Percentiles rank a stretch among this genome's conserved stretches.
phyloP scores from a whole-genome alignment of 2,797 vertebrate genomes.

The Leucoraja ocellata region DNA sequence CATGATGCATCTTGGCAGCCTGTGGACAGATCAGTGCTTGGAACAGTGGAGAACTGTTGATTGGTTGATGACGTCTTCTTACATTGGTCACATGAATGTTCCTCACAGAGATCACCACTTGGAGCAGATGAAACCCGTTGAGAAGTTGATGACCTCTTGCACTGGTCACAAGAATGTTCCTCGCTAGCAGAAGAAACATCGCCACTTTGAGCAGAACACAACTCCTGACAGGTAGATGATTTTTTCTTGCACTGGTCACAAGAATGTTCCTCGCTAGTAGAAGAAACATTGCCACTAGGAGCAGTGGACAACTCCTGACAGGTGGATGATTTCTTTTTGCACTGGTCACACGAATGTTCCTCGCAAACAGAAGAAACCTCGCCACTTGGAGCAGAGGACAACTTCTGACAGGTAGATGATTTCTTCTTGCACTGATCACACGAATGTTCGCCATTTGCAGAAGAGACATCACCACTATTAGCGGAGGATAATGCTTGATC shows the following conservation, averaged over 20 bases:
- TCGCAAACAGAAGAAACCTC: neutral
- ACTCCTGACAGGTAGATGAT: neutral
- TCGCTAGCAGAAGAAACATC: neutral
- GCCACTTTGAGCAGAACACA: neutral
- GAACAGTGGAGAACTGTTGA: neutral
- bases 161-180: neutral
- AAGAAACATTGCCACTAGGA: neutral
- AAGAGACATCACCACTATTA: neutral
- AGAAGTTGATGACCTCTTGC: neutral
- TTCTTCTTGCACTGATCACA: neutral
- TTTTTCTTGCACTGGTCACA: neutral
- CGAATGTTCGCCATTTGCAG: neutral
- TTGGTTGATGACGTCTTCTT: neutral
- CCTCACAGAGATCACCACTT: neutral
- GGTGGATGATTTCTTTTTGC: neutral
- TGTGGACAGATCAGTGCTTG: neutral
- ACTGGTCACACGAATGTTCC: neutral
- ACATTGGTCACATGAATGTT: constrained; percentile 16
- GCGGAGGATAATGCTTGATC: neutral
- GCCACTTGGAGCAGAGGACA: neutral
- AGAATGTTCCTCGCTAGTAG: neutral
- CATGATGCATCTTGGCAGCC: neutral
- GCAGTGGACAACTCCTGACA: no score
- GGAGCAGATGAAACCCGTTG: neutral
- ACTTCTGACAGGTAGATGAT: neutral